Evolutionary conservation across 2,888 invertebrate species (phyloP).

Genomic region (Hyposoter didymator): DNA sequence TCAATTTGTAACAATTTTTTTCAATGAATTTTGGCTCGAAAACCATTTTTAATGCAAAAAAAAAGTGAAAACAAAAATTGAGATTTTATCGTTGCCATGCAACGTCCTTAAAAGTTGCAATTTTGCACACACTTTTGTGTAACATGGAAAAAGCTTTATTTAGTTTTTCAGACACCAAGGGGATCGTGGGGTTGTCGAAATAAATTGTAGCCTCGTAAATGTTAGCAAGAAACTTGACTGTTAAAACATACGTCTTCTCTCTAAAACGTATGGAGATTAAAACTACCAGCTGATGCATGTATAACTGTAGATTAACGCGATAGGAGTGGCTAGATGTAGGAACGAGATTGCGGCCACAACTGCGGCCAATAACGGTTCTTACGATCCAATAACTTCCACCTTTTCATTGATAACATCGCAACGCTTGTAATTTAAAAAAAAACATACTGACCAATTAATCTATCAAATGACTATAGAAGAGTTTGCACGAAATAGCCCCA

Average conservation of each 20-base stretch:
- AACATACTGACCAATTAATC: conserved; percentile 11
- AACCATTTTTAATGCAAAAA: no score
- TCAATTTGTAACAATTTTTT: no score
- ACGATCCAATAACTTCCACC: conserved; percentile 48
- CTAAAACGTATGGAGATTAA: neutral
- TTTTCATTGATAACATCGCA: neutral
- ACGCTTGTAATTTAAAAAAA: neutral
- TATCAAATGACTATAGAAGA: neutral
- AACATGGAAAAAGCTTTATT: no score
- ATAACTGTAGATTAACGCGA: conserved; percentile 34
- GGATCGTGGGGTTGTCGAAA: neutral
- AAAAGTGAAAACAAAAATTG: no score
- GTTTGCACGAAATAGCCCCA: neutral
- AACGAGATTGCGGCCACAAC: conserved; percentile 60
- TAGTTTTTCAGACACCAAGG: no score
- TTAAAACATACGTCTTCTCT: neutral
- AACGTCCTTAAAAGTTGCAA: no score
- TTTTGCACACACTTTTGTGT: no score
- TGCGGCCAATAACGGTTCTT: conserved; percentile 61
- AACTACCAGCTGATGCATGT: neutral
- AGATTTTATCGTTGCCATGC: no score
- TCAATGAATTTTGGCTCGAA: no score
- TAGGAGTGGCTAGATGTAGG: conserved; percentile 57
- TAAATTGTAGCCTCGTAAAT: neutral
- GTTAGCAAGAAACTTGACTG: neutral